Evolutionary conservation across 2,888 invertebrate genomes (phyloP).

Genomic region (Lepidonotus clava): DNA sequence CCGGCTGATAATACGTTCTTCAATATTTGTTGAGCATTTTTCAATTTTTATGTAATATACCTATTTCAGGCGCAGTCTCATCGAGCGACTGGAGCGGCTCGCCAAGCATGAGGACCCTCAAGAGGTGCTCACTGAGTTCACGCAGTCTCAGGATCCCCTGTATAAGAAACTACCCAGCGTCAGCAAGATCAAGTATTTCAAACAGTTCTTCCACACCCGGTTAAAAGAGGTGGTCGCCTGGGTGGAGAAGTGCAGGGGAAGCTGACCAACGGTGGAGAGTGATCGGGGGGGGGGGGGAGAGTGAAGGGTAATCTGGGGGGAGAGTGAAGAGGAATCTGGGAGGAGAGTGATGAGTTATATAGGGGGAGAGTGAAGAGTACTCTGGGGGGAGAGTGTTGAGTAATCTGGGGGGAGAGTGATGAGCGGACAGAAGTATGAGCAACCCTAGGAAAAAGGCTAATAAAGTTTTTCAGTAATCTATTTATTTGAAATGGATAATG

Average conservation of each 20-base stretch:
- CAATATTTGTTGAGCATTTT: no score
- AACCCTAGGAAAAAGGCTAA: background rate
- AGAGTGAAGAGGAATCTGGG: background rate
- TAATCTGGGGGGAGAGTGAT: background rate
- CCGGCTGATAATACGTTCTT: no score
- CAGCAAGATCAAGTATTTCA: constrained; percentile 62
- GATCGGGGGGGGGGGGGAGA: background rate
- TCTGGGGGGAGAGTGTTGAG: background rate
- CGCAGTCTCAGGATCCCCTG: constrained; percentile 67
- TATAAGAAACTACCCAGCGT: constrained; percentile 64
- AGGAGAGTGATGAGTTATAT: background rate
- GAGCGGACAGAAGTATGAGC: background rate
- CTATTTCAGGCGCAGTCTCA: background rate
- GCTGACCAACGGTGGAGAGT: constrained; percentile 26
- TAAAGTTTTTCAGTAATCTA: background rate
- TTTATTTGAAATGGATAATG: background rate
- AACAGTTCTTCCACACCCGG: constrained; percentile 66
- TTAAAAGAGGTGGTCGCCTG: constrained; percentile 69
- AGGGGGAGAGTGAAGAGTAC: background rate
- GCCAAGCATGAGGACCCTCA: constrained; percentile 61
- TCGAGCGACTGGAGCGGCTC: constrained; percentile 65
- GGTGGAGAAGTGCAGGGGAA: constrained; percentile 62
- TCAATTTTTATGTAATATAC: no score
- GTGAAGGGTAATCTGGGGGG: no score
- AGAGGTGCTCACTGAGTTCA: constrained; percentile 64